Evolutionary conservation across 1,140 invertebrate genomes (phyloP), one percentile per base, ranked within the genome.

Genomic region (Aphelenchoides fujianensis): DNA sequence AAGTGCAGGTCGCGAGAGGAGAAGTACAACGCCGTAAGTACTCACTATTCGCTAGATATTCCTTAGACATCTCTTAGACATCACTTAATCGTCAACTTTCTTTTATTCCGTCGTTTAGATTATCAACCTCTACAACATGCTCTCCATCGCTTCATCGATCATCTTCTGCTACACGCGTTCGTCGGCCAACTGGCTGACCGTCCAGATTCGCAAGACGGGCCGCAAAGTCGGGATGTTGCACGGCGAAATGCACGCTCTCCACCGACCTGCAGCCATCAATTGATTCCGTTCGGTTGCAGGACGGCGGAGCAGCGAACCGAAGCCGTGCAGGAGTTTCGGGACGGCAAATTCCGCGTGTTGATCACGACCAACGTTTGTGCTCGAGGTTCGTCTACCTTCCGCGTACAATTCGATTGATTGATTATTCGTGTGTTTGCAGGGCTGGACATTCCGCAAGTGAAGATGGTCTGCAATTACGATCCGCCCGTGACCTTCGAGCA

Each of bases 311-410:
- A 97, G 85, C 88, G 97, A 85, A 92, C 97, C 73, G 88, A 89
- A 68, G 92, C 97, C 16, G 88, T 99, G n/a, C 91, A 94, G 84
- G 87, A 94, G 73, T 99, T 98, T 85, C 88, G 94, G 82, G 90
- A 90, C 69, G 94, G 93, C 0, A 87, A 88, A 74, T 93, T 97
- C 85, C 95, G 95, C 86, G 94, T 99, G 36, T 89, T 99, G 0
- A 97, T 99, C 48, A 97, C 96, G 0, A 99, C 97, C 2, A 99
- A 99, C 88, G 94, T 98, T 0, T 88, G 95, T 71, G 92, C 95
- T 32, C 87, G 92, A 86, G 90, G 89, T 89, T 76, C 41, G 72
- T 63, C n/a, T 68, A 54, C 27, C 19, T 30, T 41, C 16, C 2
- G 31, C 27, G 67, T 27, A 27, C 41, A 48, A 12, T 48, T 16